Base-by-base conservation (phyloP, 92 coral and sea anemone genomes). In the Epizoanthus illoricatus region DNA sequence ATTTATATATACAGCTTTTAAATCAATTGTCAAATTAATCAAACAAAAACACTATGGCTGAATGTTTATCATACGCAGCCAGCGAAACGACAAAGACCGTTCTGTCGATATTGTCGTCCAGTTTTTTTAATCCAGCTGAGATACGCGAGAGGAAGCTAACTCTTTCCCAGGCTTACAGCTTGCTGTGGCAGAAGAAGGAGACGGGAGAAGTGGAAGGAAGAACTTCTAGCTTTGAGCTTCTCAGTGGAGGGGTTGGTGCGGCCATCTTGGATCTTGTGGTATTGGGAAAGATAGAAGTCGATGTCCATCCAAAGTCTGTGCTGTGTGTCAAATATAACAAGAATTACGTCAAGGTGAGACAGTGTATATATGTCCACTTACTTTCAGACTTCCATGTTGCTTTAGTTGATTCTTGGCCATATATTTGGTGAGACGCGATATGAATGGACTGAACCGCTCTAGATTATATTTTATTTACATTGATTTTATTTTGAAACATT, bases 201-300 rank as follows among this genome's bases (percentile, higher is more conserved):
- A 66, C 71, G 47, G 71, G 71, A 66, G 71, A 66, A 36, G 71
- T 66, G 7, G 24, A 20, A 7, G 71, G 71, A 15, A 33, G 71
- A 10, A 21, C 17, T 4, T 28, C n/a, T 7, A 66, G 71, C 47
- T 33, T 1, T 36, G 71, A 66, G 47, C 71, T 66, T 12, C 71
- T 66, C 71, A 24, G 71, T 2, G 71, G 43, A 12, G 42, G 43
- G 47, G 19, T 66, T 11, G 71, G 43, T 23, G 71, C 71, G 17
- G 71, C 71, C 71, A 66, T 66, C 36, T 66, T 66, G 71, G 71
- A 66, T 36, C 71, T 66, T 66, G 71, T 66, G 20, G 71, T 19
- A 0, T 66, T 66, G 71, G 71, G 71, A 66, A 66, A 33, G 71
- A 11, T 66, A 21, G 45, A 66, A 66, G 43, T 66, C 2, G 71